Percentiles rank a stretch among this genome's conserved stretches.
Evolutionary conservation across 2,888 invertebrate genomes (phyloP).

Genomic region (Papilio gigon): DNA sequence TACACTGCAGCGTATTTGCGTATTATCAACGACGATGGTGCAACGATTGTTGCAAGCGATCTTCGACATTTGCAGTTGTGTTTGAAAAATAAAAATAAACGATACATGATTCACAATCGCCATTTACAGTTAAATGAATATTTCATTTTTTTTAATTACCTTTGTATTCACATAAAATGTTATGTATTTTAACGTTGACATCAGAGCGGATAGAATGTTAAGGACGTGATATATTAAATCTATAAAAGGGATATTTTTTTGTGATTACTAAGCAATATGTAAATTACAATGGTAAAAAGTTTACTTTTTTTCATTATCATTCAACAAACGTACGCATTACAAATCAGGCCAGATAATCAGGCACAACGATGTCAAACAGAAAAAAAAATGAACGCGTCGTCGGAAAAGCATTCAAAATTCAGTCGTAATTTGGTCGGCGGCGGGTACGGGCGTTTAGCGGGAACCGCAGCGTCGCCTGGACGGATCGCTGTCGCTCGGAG

Average conservation of each 20-base stretch:
- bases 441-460: constrained; percentile 50
- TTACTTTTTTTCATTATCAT: neutral
- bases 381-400: neutral
- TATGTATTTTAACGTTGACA: neutral
- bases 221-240: no score
- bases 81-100: neutral
- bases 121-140: neutral
- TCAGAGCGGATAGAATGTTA: neutral
- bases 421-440: constrained; percentile 33
- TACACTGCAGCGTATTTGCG: constrained; percentile 21
- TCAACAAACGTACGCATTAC: constrained; percentile 16
- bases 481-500: constrained; percentile 61
- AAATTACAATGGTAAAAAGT: neutral
- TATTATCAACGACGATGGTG: constrained; percentile 20
- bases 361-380: neutral
- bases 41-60: constrained; percentile 22
- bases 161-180: neutral
- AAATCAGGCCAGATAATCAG: constrained; percentile 22
- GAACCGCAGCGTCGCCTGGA: constrained; percentile 56
- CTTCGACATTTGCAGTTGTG: constrained; percentile 22
- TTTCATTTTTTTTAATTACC: neutral
- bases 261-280: neutral
- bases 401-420: constrained; percentile 27
- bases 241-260: no score
- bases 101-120: neutral